Percentiles rank a stretch among this genome's conserved stretches.
These are phyloP conservation scores for Opisthocomus hoazin DNA, from an alignment of 2,113 vertebrate species.

Conservation along the genomic window DNA sequence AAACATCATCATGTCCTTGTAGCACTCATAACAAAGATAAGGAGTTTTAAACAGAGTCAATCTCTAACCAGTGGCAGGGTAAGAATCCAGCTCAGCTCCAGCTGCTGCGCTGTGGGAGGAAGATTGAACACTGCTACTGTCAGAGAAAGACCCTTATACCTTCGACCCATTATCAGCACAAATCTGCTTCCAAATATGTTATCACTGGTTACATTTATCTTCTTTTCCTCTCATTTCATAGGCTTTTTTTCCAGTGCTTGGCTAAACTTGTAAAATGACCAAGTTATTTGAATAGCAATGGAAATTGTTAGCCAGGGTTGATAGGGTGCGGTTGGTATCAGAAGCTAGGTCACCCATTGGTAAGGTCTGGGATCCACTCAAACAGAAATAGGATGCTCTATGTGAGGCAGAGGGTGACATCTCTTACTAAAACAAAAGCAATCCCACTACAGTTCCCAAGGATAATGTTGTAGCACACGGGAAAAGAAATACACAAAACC, in stretches of 20 bases:
- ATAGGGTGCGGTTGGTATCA: neutral
- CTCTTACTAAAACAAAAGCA: neutral
- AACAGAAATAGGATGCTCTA: neutral
- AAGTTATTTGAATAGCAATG: neutral
- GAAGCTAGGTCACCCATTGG: neutral
- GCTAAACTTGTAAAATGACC: neutral
- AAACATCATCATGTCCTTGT: neutral
- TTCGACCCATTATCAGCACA: neutral
- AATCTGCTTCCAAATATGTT: neutral
- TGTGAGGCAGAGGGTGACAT: rapidly evolving
- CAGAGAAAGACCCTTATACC: neutral
- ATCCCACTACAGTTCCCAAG: neutral
- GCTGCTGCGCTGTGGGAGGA: neutral
- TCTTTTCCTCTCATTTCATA: neutral
- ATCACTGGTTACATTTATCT: neutral
- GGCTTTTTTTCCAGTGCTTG: neutral
- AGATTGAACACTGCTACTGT: neutral
- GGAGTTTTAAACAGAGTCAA: neutral
- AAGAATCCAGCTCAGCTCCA: neutral
- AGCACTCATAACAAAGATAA: neutral
- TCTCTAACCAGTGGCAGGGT: neutral
- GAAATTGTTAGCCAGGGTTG: neutral
- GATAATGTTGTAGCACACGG: neutral
- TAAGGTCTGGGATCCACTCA: rapidly evolving
- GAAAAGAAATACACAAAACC: neutral